These are phyloP conservation scores for Aldrovandia affinis DNA, from an alignment of 2,797 vertebrate genomes.

Conservation along the genomic window DNA sequence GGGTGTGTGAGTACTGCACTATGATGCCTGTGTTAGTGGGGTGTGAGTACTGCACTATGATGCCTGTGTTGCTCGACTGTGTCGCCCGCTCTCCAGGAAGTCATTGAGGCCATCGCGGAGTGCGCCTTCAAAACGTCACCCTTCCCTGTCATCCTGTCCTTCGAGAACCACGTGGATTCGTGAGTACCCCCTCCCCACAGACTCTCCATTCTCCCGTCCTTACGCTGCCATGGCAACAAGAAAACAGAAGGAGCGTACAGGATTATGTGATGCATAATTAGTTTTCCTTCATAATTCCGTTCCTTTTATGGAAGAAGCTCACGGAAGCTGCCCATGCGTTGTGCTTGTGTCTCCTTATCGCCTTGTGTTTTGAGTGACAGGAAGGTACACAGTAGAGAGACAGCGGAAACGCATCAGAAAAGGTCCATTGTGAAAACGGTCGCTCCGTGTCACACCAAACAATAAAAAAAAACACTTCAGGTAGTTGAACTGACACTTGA, in stretches of 20 bases:
- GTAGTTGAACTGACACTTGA: neutral
- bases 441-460: neutral
- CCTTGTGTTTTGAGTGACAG: neutral
- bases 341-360: constrained; percentile 14
- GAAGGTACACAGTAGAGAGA: neutral
- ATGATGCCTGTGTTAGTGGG: no score
- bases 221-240: constrained; percentile 53
- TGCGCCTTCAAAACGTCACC: constrained; percentile 97
- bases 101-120: constrained; percentile 87
- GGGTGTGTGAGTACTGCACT: neutral
- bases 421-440: neutral
- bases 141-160: constrained; percentile 88
- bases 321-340: constrained; percentile 32
- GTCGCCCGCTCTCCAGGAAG: constrained; percentile 64
- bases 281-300: constrained; percentile 42
- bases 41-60: neutral
- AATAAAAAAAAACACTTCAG: neutral
- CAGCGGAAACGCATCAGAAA: neutral
- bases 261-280: constrained; percentile 46
- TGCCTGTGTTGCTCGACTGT: neutral
- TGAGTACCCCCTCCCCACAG: constrained; percentile 70
- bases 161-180: constrained; percentile 94
- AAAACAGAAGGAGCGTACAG: constrained; percentile 39
- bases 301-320: constrained; percentile 32
- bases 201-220: neutral